Percentiles rank a stretch among this genome's conserved stretches.
Evolutionary conservation across 2,797 vertebrate genomes (phyloP).

Genomic region (Emys orbicularis): DNA sequence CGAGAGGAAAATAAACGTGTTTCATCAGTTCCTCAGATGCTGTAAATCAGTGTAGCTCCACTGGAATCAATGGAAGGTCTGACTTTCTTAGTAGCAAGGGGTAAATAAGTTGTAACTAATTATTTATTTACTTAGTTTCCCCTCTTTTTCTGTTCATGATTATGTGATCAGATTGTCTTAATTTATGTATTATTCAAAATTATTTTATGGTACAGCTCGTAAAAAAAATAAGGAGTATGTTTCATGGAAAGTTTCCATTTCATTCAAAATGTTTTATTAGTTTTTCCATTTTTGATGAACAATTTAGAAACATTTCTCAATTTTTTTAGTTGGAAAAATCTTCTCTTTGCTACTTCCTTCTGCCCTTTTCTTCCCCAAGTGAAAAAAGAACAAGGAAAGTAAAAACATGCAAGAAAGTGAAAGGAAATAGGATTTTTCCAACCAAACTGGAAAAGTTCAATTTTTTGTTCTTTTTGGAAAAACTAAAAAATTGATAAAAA

Average conservation of each 20-base stretch:
- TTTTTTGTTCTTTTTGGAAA: background rate
- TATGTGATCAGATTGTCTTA: background rate
- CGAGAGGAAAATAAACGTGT: background rate
- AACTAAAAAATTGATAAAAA: background rate
- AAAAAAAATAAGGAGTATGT: background rate
- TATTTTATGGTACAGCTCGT: background rate
- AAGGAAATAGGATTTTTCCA: background rate
- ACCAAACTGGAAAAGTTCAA: background rate
- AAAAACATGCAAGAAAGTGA: background rate
- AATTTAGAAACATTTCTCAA: background rate
- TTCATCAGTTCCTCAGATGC: background rate
- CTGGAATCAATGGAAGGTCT: background rate
- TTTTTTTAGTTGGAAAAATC: background rate
- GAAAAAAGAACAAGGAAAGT: background rate
- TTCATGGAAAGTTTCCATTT: background rate
- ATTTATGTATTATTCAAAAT: fast-evolving
- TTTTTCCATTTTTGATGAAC: background rate
- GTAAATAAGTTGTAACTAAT: background rate
- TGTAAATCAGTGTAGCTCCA: background rate
- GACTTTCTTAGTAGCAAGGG: background rate
- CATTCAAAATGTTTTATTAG: background rate
- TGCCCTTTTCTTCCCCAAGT: background rate
- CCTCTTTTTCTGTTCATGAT: background rate
- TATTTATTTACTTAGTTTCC: background rate
- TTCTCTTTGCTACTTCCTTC: background rate